These are phyloP conservation scores for Lagothrix lagotricha DNA, from an alignment of 2,797 vertebrate genomes.

Conservation along the genomic window DNA sequence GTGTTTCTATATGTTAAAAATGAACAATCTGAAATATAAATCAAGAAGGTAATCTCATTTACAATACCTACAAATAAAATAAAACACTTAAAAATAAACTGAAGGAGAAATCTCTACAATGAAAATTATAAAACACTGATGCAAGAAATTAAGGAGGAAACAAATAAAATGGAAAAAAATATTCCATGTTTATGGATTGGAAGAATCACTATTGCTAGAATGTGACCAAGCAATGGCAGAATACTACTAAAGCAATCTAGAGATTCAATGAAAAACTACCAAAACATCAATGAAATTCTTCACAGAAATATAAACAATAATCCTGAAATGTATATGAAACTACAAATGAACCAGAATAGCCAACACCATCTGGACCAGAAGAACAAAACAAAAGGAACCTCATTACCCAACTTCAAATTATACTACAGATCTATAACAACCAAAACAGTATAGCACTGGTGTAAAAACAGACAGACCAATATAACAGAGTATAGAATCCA, in stretches of 20 bases:
- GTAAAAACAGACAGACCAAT: neutral
- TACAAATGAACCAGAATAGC: neutral
- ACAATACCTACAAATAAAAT: neutral
- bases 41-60: neutral
- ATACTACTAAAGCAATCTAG: neutral
- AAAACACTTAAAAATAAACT: neutral
- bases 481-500: neutral
- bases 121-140: neutral
- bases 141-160: neutral
- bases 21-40: neutral
- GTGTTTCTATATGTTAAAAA: neutral
- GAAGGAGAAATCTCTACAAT: neutral
- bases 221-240: neutral
- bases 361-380: neutral
- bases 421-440: neutral
- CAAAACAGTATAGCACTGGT: neutral
- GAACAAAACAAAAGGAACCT: neutral
- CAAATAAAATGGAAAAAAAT: neutral
- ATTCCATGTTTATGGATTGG: neutral
- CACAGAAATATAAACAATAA: neutral
- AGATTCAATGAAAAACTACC: neutral
- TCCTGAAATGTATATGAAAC: neutral
- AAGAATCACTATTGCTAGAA: neutral
- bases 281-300: neutral
- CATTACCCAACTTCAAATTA: neutral